Base-by-base conservation (phyloP, 1,140 invertebrate genomes). In the Octopus sinensis region DNA sequence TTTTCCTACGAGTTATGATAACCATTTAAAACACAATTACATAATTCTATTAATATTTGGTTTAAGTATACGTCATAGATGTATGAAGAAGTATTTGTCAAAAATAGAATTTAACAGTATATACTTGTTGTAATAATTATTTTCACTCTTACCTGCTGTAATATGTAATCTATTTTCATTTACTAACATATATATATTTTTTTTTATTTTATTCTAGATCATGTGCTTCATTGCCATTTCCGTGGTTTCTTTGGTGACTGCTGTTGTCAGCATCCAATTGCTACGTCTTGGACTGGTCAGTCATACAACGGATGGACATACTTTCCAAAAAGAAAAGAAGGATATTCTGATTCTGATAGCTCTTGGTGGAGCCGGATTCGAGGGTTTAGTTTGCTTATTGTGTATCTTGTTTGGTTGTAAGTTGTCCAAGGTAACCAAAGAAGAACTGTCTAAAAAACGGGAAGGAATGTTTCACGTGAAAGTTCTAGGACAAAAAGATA, bases 141-240 rank as follows among this genome's bases (percentile, higher is more conserved):
- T 43, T 43, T 43, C 30, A 43, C 3, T 43, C 30, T 43, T 43
- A 43, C 30, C 30, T 43, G 30, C 30, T 43, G 30, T 43, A 43
- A 43, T 3, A 43, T 43, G 30, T 43, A 43, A 43, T 43, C 30
- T 43, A 43, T 43, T 43, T 43, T 43, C 30, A 43, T 43, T 43
- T 43, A 43, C 30, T 43, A 43, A 12, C n/a, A 7, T 13, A n/a
- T 54, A n/a, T 23, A 23, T 56, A 5, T n/a, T 53, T 30, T 75
- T 62, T 56, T 81, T 53, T 81, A 13, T 81, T 78, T 76, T 78
- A 53, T 85, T 87, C 56, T 87, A 91, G 91, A 91, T 91, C 81
- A 88, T 91, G 88, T 91, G 90, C 79, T 91, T 91, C 84, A 90
- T 89, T 12, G 91, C 91, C 0, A 89, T 90, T 77, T 89, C 89